These are phyloP conservation scores for Drosophila anomalata DNA, from an alignment of 2,888 invertebrate genomes.

Conservation along the genomic window DNA sequence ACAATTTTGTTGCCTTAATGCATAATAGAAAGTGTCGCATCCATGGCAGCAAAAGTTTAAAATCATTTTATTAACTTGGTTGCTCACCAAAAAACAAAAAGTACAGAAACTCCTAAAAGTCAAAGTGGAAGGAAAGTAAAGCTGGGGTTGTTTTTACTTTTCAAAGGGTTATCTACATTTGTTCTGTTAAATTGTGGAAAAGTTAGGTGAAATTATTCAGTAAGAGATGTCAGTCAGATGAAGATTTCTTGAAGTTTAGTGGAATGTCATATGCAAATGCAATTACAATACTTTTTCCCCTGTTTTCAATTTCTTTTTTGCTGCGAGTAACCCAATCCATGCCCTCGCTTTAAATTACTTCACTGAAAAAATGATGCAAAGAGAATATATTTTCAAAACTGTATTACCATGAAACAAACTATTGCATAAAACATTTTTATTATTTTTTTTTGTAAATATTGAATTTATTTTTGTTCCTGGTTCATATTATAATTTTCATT, in stretches of 20 bases:
- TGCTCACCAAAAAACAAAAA: conserved; percentile 11
- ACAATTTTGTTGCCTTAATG: conserved; percentile 45
- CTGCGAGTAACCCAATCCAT: conserved; percentile 48
- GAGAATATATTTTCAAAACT: background rate
- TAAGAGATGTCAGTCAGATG: background rate
- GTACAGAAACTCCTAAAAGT: background rate
- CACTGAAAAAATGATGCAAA: conserved; percentile 8
- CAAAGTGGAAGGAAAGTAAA: background rate
- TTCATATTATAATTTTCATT: background rate
- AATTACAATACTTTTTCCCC: conserved; percentile 40
- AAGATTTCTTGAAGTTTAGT: conserved; percentile 8
- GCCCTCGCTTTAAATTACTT: conserved; percentile 7
- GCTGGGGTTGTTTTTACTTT: background rate
- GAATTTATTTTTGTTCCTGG: background rate
- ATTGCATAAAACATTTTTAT: background rate
- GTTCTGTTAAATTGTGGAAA: background rate
- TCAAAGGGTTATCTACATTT: background rate
- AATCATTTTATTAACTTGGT: conserved; percentile 52
- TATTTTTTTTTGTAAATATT: background rate
- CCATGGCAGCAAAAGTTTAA: conserved; percentile 44
- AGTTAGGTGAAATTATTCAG: background rate
- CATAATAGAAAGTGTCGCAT: conserved; percentile 46
- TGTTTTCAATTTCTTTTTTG: conserved; percentile 19
- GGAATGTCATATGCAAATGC: conserved; percentile 62
- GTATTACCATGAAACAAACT: background rate